These are phyloP conservation scores for Etia nguti DNA, from an alignment of 2,113 vertebrate species.

Conservation along the genomic window DNA sequence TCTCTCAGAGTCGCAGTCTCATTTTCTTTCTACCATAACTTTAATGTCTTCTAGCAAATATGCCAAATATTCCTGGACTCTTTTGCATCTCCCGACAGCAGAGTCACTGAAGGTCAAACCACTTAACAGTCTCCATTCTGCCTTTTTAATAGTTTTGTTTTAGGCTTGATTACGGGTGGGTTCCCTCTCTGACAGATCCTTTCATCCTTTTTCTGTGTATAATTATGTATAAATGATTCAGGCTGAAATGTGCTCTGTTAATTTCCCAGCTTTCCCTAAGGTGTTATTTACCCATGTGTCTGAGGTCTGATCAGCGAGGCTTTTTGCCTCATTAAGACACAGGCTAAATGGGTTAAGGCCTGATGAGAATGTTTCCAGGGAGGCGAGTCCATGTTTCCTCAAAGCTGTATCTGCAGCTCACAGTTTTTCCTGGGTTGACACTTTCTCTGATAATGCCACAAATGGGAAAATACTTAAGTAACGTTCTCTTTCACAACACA, in stretches of 20 bases:
- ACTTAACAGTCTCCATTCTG: constrained; percentile 13
- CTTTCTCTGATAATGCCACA: constrained; percentile 17
- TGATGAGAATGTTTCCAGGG: constrained; percentile 46
- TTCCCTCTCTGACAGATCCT: constrained; percentile 35
- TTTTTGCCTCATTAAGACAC: constrained; percentile 41
- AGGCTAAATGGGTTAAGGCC: constrained; percentile 22
- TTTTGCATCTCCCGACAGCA: neutral
- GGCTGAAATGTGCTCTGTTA: constrained; percentile 20
- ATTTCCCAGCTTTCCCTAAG: constrained; percentile 29
- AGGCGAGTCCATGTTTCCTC: constrained; percentile 51
- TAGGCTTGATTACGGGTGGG: constrained; percentile 41
- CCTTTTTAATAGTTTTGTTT: constrained; percentile 34
- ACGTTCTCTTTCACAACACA: constrained; percentile 55
- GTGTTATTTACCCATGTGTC: constrained; percentile 39
- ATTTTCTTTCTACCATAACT: neutral
- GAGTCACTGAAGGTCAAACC: constrained; percentile 31
- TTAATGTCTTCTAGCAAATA: constrained; percentile 15
- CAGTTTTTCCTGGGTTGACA: constrained; percentile 62
- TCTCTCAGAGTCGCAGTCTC: neutral
- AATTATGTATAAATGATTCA: constrained; percentile 28
- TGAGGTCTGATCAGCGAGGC: constrained; percentile 15
- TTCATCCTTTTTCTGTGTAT: constrained; percentile 5
- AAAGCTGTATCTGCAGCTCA: constrained; percentile 47
- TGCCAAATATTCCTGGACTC: constrained; percentile 14
- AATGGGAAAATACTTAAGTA: constrained; percentile 14